Percentiles rank a stretch among this genome's conserved stretches.
These are phyloP conservation scores for Cotesia glomerata DNA, from an alignment of 1,140 invertebrate genomes.

Conservation along the genomic window DNA sequence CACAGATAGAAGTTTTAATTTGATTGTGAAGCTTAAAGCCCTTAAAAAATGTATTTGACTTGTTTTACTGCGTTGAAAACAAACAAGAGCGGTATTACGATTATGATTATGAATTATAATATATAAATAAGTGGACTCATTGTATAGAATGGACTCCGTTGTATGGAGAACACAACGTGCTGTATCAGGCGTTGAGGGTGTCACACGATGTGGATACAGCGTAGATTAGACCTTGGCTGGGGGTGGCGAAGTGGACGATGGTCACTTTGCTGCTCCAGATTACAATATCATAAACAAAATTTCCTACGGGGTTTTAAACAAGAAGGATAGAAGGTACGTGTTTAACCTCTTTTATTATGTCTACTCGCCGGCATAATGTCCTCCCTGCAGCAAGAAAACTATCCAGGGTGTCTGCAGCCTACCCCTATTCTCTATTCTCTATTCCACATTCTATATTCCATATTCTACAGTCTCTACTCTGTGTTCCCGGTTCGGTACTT, in stretches of 20 bases:
- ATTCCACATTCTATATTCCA: too few relatives aligned
- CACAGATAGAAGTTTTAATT: too few relatives aligned
- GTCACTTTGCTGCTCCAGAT: slow-evolving; percentile 44
- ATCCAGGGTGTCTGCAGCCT: neutral
- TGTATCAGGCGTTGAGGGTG: slow-evolving; percentile 48
- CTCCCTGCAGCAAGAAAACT: too few relatives aligned
- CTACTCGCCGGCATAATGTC: neutral
- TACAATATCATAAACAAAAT: slow-evolving; percentile 54
- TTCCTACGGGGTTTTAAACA: neutral
- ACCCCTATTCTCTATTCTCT: too few relatives aligned
- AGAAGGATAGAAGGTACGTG: slow-evolving; percentile 1
- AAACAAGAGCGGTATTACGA: slow-evolving; percentile 30
- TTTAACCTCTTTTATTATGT: neutral
- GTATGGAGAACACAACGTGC: slow-evolving; percentile 41
- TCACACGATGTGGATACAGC: slow-evolving; percentile 24
- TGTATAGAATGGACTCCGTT: too few relatives aligned
- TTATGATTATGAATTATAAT: slow-evolving; percentile 36
- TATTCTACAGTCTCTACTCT: too few relatives aligned
- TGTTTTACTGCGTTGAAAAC: neutral
- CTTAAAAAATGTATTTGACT: too few relatives aligned
- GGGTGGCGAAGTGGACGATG: slow-evolving; percentile 36
- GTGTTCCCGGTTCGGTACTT: neutral
- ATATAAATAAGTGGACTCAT: too few relatives aligned
- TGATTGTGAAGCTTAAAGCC: too few relatives aligned
- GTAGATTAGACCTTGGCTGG: slow-evolving; percentile 44